Conservation (phyloP, 37 sponge, comb jelly and placozoan genomes). For the Chondrilla cf. caribensis region DNA sequence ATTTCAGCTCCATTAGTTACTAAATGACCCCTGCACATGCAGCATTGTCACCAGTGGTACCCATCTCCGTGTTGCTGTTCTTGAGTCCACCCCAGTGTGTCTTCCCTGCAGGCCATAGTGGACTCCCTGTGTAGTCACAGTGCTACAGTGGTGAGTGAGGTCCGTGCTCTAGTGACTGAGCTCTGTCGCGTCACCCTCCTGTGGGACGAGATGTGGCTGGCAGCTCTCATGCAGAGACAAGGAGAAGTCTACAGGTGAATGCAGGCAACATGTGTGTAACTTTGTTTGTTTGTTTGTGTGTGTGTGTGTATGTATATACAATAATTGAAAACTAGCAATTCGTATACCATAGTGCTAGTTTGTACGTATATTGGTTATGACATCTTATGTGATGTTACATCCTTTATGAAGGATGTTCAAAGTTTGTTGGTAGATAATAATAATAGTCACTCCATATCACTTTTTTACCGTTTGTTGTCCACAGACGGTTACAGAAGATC, state of each 20-base stretch:
- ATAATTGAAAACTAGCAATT: background rate
- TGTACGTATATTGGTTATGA: no score
- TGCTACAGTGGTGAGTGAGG: conserved; percentile 68
- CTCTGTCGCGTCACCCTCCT: conserved; percentile 84
- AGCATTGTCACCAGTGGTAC: no score
- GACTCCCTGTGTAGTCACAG: conserved; percentile 75
- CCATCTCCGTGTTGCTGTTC: no score
- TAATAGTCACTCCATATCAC: no score
- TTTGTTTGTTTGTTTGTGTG: background rate
- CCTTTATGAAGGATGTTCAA: no score
- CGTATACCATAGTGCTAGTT: no score
- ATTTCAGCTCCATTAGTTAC: no score
- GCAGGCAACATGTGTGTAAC: background rate
- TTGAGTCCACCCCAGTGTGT: no score
- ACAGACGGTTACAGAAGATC: conserved; percentile 74
- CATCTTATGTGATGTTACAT: no score
- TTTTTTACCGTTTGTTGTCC: background rate
- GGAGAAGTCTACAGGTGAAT: conserved; percentile 79
- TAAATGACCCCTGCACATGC: no score
- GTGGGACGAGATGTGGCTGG: conserved; percentile 97
- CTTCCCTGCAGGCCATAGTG: conserved; percentile 43
- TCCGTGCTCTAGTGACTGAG: conserved; percentile 72
- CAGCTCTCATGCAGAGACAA: conserved; percentile 85
- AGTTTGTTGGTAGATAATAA: no score
- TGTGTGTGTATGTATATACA: background rate